phyloP scores from a whole-genome alignment of 2,113 vertebrate genomes.

The Clarias gariepinus region DNA sequence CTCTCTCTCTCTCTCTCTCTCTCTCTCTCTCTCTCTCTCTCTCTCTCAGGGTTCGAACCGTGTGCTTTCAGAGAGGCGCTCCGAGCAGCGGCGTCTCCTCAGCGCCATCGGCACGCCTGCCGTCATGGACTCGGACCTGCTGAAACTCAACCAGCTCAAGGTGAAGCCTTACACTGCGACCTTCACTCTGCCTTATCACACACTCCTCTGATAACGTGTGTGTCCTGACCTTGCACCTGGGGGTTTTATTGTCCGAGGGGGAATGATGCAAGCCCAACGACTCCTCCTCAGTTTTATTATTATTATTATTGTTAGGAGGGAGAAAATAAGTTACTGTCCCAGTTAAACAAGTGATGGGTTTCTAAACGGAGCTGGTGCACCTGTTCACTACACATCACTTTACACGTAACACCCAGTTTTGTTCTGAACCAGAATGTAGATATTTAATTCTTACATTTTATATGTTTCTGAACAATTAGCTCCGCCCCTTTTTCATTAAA shows the following conservation, averaged over 20 bases:
- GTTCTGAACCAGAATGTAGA: neutral
- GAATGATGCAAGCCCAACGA: neutral
- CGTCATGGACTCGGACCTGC: constrained; percentile 86
- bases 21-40: too few species aligned
- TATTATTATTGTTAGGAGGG: neutral
- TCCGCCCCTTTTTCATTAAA: neutral
- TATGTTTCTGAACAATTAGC: neutral
- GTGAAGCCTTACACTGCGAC: constrained; percentile 58
- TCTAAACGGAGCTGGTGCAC: neutral
- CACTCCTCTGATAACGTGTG: neutral
- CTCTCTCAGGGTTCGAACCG: constrained; percentile 79
- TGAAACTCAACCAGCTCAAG: constrained; percentile 94
- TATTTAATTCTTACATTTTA: neutral
- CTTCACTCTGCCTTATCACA: constrained; percentile 5
- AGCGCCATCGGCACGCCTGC: constrained; percentile 86
- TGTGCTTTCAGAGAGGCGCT: constrained; percentile 84
- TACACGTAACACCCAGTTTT: neutral
- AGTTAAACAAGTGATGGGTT: neutral
- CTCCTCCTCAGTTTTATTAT: neutral
- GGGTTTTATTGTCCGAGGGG: neutral
- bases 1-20: neutral
- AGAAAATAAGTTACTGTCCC: neutral
- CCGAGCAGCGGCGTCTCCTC: constrained; percentile 87
- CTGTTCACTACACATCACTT: neutral
- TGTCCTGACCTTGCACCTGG: neutral